Conservation (phyloP, 92 coral and sea anemone species). For the Pocillopora grandis region DNA sequence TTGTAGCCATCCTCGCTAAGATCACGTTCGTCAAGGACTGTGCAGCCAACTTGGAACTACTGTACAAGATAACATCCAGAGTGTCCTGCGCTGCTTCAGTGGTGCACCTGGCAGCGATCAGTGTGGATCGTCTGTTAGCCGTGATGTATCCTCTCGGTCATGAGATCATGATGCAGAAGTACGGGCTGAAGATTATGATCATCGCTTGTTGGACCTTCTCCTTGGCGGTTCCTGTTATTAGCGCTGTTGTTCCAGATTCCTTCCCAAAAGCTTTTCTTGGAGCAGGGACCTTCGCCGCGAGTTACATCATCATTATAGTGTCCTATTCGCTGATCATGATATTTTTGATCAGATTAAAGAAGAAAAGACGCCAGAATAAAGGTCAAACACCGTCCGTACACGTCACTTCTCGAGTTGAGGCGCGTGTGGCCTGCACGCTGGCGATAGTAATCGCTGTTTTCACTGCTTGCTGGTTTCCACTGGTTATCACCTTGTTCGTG, state of each 20-base stretch:
- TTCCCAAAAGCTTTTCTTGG: neutral
- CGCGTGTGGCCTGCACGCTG: constrained; percentile 48
- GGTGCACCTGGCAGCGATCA: constrained; percentile 46
- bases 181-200: constrained; percentile 31
- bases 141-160: constrained; percentile 32
- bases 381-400: neutral
- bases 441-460: constrained; percentile 39
- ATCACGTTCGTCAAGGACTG: constrained; percentile 36
- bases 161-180: constrained; percentile 35
- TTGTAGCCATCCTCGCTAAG: constrained; percentile 5
- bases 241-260: neutral
- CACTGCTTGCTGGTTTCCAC: constrained; percentile 43
- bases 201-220: constrained; percentile 39
- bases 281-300: neutral
- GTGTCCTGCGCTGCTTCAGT: constrained; percentile 49
- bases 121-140: constrained; percentile 47
- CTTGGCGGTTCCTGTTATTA: neutral
- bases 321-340: neutral
- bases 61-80: constrained; percentile 24
- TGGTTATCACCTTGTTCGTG: constrained; percentile 16
- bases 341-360: neutral
- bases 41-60: constrained; percentile 20
- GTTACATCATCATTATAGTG: neutral
- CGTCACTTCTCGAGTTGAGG: constrained; percentile 29
- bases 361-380: neutral